Evolutionary conservation across 2,888 invertebrate genomes (phyloP), one percentile per base, ranked within the genome.

Genomic region (Drosophila mayaguana): DNA sequence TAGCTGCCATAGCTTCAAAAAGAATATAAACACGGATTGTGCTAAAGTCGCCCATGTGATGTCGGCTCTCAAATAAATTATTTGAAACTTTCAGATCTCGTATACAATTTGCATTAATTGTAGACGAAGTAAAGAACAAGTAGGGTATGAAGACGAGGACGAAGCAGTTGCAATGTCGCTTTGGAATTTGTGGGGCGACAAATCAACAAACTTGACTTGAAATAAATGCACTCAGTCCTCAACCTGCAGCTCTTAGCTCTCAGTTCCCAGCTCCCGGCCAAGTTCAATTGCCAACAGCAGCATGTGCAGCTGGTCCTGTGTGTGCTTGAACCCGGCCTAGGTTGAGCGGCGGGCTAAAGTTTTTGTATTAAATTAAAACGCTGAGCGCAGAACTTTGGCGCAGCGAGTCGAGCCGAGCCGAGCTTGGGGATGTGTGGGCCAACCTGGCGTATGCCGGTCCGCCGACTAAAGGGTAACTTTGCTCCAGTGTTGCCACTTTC

Each of bases 331-430:
- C 78, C 61, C 67, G 67, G 72, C 81, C 67, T 80, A 80, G 76
- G 75, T 59, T 64, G 63, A 70, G 80, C 54, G 43, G 48, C 36
- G 45, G 45, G 67, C 72, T 59, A 74, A 90, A 86, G 86, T 88
- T 86, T 88, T 78, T 89, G 89, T 89, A 88, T 88, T 86, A 90
- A 86, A 86, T 86, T 86, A 90, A 88, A 86, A 88, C 75, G 89
- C 84, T 56, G 76, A 72, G 88, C 75, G 75, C 65, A 60, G 79
- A 84, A 88, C 61, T 85, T 88, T 88, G 63, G 59, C 46, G 65
- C 56, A 48, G 71, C 61, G 38, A 38, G 53, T 63, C 55, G 22
- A 50, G 42, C 50, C 36, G 36, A 38, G 34, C 6, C 36, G 16
- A 51, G 71, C 22, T 62, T 25, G 22, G 59, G 36, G 32, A 46